Evolutionary conservation across 1,140 invertebrate species (phyloP), one percentile per base, ranked within the genome.

Genomic region (Lethocerus indicus): DNA sequence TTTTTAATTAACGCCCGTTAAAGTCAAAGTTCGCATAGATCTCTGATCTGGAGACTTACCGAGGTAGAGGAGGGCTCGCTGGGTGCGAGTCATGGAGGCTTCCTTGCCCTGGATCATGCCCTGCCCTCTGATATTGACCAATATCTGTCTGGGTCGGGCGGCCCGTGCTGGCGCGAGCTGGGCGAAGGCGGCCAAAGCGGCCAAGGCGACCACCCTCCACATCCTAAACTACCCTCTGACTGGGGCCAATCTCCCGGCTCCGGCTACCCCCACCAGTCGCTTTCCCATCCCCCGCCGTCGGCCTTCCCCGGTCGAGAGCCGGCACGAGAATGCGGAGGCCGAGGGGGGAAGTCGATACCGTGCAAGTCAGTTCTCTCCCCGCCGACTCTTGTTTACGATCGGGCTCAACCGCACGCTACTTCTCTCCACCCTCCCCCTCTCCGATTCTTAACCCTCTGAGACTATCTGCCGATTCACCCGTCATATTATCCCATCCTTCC

Each of bases 221-320:
- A 44, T 44, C 37, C 42, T 44, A 25, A 28, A 44, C 42, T 44
- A n/a, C n/a, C n/a, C n/a, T n/a, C n/a, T n/a, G n/a, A n/a, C n/a
- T n/a, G n/a, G n/a, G n/a, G n/a, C n/a, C n/a, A n/a, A n/a, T n/a
- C n/a, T n/a, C n/a, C n/a, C n/a, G n/a, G n/a, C n/a, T n/a, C n/a
- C n/a, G n/a, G n/a, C n/a, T n/a, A n/a, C n/a, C n/a, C n/a, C n/a
- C n/a, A n/a, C n/a, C n/a, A n/a, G n/a, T n/a, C n/a, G n/a, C n/a
- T n/a, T n/a, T n/a, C n/a, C n/a, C n/a, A n/a, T n/a, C n/a, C n/a
- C n/a, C n/a, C n/a, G n/a, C n/a, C n/a, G n/a, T n/a, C n/a, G n/a
- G n/a, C n/a, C n/a, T n/a, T n/a, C n/a, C n/a, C n/a, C n/a, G n/a
- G n/a, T n/a, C n/a, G n/a, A n/a, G n/a, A n/a, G n/a, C n/a, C n/a